These are phyloP conservation scores for Cephus nigrinus DNA, from an alignment of 2,888 invertebrate genomes.

Conservation along the genomic window DNA sequence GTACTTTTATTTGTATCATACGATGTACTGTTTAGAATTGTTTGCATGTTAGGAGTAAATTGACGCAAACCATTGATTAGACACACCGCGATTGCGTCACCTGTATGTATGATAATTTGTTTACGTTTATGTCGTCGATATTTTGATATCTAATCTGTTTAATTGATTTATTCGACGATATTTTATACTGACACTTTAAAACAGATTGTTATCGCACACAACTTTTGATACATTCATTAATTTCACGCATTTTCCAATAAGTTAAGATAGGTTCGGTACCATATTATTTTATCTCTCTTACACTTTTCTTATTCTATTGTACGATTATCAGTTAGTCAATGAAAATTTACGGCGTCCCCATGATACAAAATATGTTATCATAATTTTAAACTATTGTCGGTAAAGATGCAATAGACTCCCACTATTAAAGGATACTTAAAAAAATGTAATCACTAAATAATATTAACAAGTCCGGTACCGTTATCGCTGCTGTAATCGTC, in stretches of 20 bases:
- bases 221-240: neutral
- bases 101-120: neutral
- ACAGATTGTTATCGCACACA: neutral
- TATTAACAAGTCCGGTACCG: constrained; percentile 61
- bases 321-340: too few species aligned
- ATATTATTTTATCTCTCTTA: too few species aligned
- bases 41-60: neutral
- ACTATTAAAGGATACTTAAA: neutral
- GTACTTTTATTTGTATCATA: neutral
- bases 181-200: neutral
- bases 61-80: neutral
- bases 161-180: neutral
- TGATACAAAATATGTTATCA: neutral
- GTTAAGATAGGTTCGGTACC: too few species aligned
- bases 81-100: neutral
- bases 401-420: neutral
- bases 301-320: too few species aligned
- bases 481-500: constrained; percentile 88
- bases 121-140: neutral
- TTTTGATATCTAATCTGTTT: neutral
- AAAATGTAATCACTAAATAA: neutral
- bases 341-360: neutral
- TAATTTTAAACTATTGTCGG: neutral
- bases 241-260: neutral
- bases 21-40: neutral